A percentile compares a stretch with the other conserved stretches of the same genome.
These are phyloP conservation scores for Apis florea DNA, from an alignment of 1,140 invertebrate species.

Conservation along the genomic window DNA sequence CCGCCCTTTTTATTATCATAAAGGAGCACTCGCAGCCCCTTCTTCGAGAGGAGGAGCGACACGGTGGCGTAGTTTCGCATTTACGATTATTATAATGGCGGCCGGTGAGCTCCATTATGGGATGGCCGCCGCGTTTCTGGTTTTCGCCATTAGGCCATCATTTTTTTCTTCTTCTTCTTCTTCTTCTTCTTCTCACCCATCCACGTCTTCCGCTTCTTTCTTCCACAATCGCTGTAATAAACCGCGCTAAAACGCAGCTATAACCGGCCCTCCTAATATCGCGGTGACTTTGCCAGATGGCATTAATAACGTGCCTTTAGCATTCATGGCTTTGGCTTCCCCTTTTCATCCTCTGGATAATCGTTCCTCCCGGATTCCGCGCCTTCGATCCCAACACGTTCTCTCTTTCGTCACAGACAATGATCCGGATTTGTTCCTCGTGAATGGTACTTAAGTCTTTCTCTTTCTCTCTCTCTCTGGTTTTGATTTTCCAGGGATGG, in stretches of 20 bases:
- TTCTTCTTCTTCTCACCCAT: conserved; percentile 4
- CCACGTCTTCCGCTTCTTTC: neutral
- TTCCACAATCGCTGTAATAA: conserved; percentile 39
- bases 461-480: too few relatives aligned
- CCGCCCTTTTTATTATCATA: conserved; percentile 47
- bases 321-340: conserved; percentile 40
- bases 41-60: conserved; percentile 3
- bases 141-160: conserved; percentile 31
- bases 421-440: neutral
- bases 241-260: conserved; percentile 27
- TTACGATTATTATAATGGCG: conserved; percentile 61
- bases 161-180: conserved; percentile 28
- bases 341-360: neutral
- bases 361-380: neutral
- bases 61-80: conserved; percentile 46
- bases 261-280: conserved; percentile 36
- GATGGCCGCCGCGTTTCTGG: conserved; percentile 33
- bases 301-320: conserved; percentile 47
- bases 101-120: conserved; percentile 46
- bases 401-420: neutral
- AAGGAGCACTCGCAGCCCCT: conserved; percentile 25
- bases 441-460: neutral
- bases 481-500: neutral
- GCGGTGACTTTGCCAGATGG: conserved; percentile 37
- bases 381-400: neutral